phyloP scores from a whole-genome alignment of 2,113 vertebrate species.

The Castor canadensis region DNA sequence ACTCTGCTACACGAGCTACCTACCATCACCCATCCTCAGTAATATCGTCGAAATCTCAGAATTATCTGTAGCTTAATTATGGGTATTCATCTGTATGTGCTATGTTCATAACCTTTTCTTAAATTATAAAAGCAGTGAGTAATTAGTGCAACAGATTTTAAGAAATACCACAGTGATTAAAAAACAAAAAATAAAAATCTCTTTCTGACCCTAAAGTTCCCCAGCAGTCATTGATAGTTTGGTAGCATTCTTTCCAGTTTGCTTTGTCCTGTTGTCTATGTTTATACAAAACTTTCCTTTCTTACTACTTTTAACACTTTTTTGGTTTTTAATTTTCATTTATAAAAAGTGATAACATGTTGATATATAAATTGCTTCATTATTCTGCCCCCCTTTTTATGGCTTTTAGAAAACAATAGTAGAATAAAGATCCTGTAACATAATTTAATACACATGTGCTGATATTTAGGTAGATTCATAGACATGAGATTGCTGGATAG shows the following conservation, averaged over 20 bases:
- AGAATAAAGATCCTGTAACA: neutral
- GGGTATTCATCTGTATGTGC: neutral
- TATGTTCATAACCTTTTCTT: neutral
- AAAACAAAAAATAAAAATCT: neutral
- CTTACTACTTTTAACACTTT: neutral
- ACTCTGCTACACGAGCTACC: no score
- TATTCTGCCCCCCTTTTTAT: neutral
- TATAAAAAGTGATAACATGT: neutral
- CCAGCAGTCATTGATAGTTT: neutral
- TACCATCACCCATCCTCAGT: no score
- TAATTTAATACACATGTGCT: neutral
- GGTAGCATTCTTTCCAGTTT: neutral
- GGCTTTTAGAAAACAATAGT: neutral
- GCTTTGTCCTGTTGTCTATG: neutral
- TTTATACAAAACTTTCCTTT: neutral
- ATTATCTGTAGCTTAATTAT: neutral
- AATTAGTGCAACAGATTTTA: conserved; percentile 5
- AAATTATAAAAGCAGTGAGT: neutral
- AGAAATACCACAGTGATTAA: neutral
- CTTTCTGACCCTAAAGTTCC: neutral
- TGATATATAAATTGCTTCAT: neutral
- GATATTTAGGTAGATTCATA: neutral
- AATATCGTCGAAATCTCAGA: conserved; percentile 30
- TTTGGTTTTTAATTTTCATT: neutral
- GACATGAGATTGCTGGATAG: neutral